Conservation (phyloP, 2,797 vertebrate species). For the Sebastiscus tertius region DNA sequence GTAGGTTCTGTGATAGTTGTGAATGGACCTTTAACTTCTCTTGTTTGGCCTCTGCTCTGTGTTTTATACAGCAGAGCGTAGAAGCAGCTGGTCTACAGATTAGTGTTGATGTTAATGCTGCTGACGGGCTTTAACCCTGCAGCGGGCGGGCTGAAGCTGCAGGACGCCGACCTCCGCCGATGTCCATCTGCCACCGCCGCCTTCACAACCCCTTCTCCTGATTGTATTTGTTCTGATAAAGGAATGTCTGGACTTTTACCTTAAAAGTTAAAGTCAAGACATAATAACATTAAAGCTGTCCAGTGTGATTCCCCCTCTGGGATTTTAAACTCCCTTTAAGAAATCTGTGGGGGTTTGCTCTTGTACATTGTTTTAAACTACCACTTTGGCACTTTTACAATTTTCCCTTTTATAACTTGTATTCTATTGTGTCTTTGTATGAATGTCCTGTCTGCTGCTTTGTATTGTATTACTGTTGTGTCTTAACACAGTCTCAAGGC, state of each 20-base stretch:
- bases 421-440: too few species aligned
- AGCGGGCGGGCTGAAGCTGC: constrained; percentile 4
- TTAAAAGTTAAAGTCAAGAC: background rate
- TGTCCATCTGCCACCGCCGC: constrained; percentile 27
- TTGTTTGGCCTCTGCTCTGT: constrained; percentile 9
- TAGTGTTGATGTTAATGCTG: constrained; percentile 51
- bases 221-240: background rate
- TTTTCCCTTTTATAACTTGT: too few species aligned
- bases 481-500: too few species aligned
- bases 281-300: too few species aligned
- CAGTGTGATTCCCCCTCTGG: too few species aligned
- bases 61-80: background rate
- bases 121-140: constrained; percentile 40
- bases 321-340: too few species aligned
- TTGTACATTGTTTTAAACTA: too few species aligned
- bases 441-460: too few species aligned
- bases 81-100: constrained; percentile 63
- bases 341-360: too few species aligned
- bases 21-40: constrained; percentile 9
- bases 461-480: too few species aligned
- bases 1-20: background rate
- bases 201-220: background rate
- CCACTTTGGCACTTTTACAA: too few species aligned
- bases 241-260: background rate
- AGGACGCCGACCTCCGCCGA: background rate